A percentile compares a stretch with the other conserved stretches of the same genome.
Evolutionary conservation across 2,797 vertebrate genomes (phyloP).

Genomic region (Xiphophorus birchmanni): DNA sequence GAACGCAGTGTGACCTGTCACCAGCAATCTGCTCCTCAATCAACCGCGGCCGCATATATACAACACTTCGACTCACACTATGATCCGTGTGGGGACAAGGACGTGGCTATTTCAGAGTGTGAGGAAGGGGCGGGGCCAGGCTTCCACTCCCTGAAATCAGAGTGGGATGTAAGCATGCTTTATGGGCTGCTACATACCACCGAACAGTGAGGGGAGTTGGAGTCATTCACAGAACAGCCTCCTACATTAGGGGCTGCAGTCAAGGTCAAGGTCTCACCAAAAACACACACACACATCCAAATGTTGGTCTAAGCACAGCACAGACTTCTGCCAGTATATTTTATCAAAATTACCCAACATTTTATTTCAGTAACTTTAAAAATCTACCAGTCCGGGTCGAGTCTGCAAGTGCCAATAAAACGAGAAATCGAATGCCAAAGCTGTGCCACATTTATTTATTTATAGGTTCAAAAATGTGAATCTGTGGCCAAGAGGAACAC

Average conservation of each 20-base stretch:
- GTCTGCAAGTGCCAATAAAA: neutral
- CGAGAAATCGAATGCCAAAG: neutral
- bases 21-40: conserved; percentile 83
- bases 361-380: neutral
- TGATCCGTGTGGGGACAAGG: conserved; percentile 77
- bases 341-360: conserved; percentile 3
- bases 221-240: conserved; percentile 80
- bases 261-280: conserved; percentile 80
- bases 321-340: conserved; percentile 13
- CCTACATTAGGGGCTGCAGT: conserved; percentile 74
- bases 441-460: neutral
- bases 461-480: neutral
- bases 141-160: conserved; percentile 83
- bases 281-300: conserved; percentile 29
- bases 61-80: conserved; percentile 56
- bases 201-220: conserved; percentile 57
- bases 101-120: conserved; percentile 84
- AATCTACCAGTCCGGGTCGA: no score
- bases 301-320: conserved; percentile 34
- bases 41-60: conserved; percentile 68
- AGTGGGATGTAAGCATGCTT: conserved; percentile 81
- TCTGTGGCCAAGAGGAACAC: neutral
- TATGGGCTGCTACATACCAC: conserved; percentile 83
- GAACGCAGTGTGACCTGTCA: conserved; percentile 86
- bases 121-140: conserved; percentile 63